Evolutionary conservation across 2,113 vertebrate genomes (phyloP).

Genomic region (Suncus etruscus): DNA sequence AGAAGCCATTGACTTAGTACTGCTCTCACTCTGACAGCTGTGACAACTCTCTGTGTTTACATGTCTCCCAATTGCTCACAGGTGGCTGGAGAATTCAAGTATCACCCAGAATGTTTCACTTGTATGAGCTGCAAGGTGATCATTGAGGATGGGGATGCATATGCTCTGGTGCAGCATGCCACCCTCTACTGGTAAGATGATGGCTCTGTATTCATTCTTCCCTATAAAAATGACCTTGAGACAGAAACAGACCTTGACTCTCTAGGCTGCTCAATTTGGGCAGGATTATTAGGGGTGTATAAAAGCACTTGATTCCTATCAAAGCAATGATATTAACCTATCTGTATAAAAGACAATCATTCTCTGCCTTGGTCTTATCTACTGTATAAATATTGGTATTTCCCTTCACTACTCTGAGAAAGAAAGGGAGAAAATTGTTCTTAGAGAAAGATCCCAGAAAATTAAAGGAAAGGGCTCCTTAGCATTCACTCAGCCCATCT

Average conservation of each 20-base stretch:
- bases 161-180: constrained; percentile 95
- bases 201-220: neutral
- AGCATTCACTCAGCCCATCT: neutral
- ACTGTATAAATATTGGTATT: neutral
- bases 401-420: neutral
- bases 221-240: neutral
- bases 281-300: neutral
- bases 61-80: constrained; percentile 81
- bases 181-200: constrained; percentile 95
- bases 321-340: neutral
- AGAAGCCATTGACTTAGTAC: neutral
- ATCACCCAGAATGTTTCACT: constrained; percentile 97
- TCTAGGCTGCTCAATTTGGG: neutral
- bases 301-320: neutral
- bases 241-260: too few relatives aligned
- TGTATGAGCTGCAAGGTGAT: constrained; percentile 97
- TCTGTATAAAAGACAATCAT: neutral
- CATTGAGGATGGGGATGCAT: constrained; percentile 96
- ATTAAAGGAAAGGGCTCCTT: constrained; percentile 31
- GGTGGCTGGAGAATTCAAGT: constrained; percentile 98
- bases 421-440: neutral
- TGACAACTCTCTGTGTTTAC: neutral
- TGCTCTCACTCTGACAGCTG: neutral
- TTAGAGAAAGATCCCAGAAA: neutral
- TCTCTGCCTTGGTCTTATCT: neutral